Percentiles rank a stretch among this genome's conserved stretches.
Conservation (phyloP, 2,113 vertebrate genomes). For the Artemisiospiza belli region DNA sequence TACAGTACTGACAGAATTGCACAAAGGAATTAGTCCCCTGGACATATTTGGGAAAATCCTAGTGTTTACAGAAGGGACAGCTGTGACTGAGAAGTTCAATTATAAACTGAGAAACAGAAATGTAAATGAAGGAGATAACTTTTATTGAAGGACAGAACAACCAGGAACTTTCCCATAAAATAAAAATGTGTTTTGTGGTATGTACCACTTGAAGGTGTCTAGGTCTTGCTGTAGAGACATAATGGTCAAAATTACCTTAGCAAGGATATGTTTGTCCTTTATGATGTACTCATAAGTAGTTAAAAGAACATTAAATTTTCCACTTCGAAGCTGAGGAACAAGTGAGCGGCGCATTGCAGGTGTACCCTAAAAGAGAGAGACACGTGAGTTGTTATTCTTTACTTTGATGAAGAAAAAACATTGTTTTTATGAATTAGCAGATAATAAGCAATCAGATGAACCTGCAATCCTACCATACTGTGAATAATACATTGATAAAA, state of each 20-base stretch:
- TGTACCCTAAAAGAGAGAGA: constrained; percentile 81
- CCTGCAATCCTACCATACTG: neutral
- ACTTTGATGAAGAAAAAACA: neutral
- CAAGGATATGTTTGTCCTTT: constrained; percentile 98
- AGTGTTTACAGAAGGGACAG: neutral
- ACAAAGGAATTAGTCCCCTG: neutral
- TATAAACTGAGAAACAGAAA: neutral
- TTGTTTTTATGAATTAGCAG: neutral
- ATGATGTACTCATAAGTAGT: constrained; percentile 99
- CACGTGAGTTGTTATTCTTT: neutral
- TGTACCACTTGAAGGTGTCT: neutral
- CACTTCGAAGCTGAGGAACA: constrained; percentile 92
- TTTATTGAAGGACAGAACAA: neutral
- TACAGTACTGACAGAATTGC: neutral
- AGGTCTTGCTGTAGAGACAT: neutral
- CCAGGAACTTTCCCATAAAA: neutral
- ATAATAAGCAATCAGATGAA: neutral
- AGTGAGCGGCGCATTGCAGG: constrained; percentile 90
- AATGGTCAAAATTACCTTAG: constrained; percentile 84
- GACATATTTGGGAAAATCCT: neutral
- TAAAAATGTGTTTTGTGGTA: neutral
- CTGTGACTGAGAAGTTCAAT: neutral
- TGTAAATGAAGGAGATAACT: neutral
- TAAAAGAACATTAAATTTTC: constrained; percentile 96
- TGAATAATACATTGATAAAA: neutral